Percentiles rank a stretch among this genome's conserved stretches.
These are phyloP conservation scores for Epicampocera succincta DNA, from an alignment of 2,888 invertebrate species.

Conservation along the genomic window DNA sequence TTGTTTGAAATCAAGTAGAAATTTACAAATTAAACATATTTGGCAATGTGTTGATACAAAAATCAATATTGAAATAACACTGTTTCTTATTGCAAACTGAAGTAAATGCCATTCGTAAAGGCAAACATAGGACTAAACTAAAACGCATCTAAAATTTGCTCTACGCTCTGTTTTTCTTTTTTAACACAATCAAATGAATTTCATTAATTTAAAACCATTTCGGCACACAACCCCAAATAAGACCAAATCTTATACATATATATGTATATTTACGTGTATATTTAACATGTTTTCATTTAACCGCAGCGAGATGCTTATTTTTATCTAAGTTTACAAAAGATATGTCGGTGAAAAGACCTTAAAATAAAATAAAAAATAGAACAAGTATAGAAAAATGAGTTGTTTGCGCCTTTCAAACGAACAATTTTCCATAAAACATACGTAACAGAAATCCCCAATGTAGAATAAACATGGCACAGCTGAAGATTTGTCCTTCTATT, in stretches of 20 bases:
- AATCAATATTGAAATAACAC: conserved; percentile 2
- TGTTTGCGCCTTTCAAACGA: conserved; percentile 48
- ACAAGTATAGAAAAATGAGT: conserved; percentile 41
- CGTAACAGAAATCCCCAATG: background rate
- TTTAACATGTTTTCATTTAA: no score
- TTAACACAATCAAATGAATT: no score
- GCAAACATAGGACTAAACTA: background rate
- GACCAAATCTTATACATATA: no score
- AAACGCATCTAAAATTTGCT: background rate
- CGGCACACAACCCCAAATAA: no score
- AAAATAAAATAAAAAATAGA: conserved; percentile 27
- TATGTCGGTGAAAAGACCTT: conserved; percentile 19
- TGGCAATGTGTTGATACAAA: conserved; percentile 37
- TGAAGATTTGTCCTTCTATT: no score
- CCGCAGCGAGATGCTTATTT: no score
- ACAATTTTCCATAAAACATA: conserved; percentile 32
- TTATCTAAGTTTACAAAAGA: background rate
- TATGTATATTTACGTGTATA: no score
- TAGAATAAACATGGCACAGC: no score
- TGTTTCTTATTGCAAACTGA: conserved; percentile 16
- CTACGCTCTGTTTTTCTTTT: background rate
- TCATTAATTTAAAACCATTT: no score
- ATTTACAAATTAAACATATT: conserved; percentile 41
- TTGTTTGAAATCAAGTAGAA: conserved; percentile 43
- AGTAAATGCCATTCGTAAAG: background rate